Evolutionary conservation across 30 jellyfish, hydroid and myxozoan genomes (phyloP).

Genomic region (Euphysa ruthae): DNA sequence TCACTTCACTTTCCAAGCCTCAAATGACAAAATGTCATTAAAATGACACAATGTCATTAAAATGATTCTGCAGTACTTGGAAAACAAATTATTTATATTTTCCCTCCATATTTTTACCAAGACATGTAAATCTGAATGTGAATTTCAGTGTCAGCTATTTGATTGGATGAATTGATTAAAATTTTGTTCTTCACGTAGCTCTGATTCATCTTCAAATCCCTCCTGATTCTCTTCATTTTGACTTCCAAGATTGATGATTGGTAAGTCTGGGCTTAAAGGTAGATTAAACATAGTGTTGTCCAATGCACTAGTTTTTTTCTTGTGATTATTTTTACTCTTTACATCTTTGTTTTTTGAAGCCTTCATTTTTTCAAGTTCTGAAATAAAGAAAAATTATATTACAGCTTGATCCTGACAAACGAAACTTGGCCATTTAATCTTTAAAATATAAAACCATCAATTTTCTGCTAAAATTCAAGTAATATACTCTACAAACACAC

Average conservation of each 20-base stretch:
- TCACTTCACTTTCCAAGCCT: too few species aligned
- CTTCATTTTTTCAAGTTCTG: neutral
- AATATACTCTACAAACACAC: too few species aligned
- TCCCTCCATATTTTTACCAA: too few species aligned
- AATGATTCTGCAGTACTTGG: too few species aligned
- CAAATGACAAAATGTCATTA: too few species aligned
- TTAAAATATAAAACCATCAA: too few species aligned
- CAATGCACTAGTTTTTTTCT: neutral
- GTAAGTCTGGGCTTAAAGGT: neutral
- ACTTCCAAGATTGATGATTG: neutral
- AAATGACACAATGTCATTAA: too few species aligned
- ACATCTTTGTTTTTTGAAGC: neutral
- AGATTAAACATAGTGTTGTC: neutral
- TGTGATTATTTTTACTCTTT: neutral
- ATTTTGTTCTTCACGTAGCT: neutral
- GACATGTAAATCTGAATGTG: too few species aligned
- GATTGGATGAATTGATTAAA: neutral
- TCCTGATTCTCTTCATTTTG: neutral
- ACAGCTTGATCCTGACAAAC: neutral
- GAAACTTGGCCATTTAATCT: neutral
- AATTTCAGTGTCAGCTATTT: too few species aligned
- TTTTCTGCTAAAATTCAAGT: too few species aligned
- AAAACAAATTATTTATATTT: too few species aligned
- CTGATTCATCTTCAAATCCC: neutral
- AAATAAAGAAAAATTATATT: neutral